Base-by-base conservation (phyloP, 1,140 invertebrate species). In the Diprion similis region DNA sequence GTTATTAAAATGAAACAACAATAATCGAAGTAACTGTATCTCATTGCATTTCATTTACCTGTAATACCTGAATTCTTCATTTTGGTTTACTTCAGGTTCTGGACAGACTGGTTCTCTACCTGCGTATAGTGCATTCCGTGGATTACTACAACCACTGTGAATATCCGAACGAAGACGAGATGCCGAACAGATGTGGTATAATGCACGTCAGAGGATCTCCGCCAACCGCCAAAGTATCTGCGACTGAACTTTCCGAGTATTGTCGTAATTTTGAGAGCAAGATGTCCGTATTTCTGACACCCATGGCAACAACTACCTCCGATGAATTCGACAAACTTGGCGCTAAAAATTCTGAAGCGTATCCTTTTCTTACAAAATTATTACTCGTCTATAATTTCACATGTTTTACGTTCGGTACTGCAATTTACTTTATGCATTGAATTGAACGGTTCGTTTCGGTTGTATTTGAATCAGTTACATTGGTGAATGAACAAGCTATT, bases 131-230 rank as follows among this genome's bases (percentile, higher is more conserved):
- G 0, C 98, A 99, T 88, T 99, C 98, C 0, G 95, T 99, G 66
- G 99, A 99, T 87, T 99, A 98, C 84, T 99, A 99, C 85, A 99
- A 98, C 88, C 96, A 98, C 80, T 97, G 96, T 81, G 98, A 99
- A 82, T 99, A 99, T 90, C 97, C 98, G 0, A 98, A 99, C 83
- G 99, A 99, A 89, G 98, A 99, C 87, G 98, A 99, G 84, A 99
- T 99, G 98, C 99, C 99, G 0, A 99, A 99, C 86, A 91, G 98
- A 46, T 99, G 98, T 88, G 98, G 98, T 15, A 98, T 99, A 75
- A 97, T 99, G 90, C 98, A 99, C 85, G 97, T 97, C 0, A 90
- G 99, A 69, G 97, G 97, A 70, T 92, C 93, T 18, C 91, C 95
- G 6, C 95, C 97, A 1, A 90, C 91, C 7, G 92, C 92, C 65